Base-by-base conservation (phyloP, 1,140 invertebrate species). In the Geopemphigus sp. region DNA sequence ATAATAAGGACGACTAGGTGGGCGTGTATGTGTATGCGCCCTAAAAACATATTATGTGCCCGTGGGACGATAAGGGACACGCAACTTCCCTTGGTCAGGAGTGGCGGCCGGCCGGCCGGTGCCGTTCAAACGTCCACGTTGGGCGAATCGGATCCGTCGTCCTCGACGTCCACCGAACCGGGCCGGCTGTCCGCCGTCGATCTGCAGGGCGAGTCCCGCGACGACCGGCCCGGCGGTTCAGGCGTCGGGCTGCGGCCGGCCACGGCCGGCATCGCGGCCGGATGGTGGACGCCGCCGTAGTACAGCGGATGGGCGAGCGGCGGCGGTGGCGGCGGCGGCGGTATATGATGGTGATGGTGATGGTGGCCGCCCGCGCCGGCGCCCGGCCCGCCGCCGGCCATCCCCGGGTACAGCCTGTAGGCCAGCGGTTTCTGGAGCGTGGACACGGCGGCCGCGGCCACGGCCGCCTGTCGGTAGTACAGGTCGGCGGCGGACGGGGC, bases 361-460 rank as follows among this genome's bases (percentile, higher is more conserved):
- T 88, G 76, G 89, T 83, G 15, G 88, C 88, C 50, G 10, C 73
- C 73, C 10, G 70, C 22, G 10, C 26, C 29, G 24, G 59, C 63
- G 63, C n/a, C 72, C 0, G 73, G 73, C 0, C 39, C 73, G 47
- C n/a, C n/a, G n/a, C 85, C 87, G 45, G 86, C 89, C 87, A 90
- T 89, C 32, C 88, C 86, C 12, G 89, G 90, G 82, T 91, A 91
- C 11, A 91, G 89, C 84, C 94, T 89, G 86, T 95, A 95, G 53
- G 94, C 92, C 84, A 96, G 86, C 57, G 91, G 96, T 88, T 92
- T 98, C 87, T 93, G 96, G 84, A 95, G 89, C 83, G 90, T 94
- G 83, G 90, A 91, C 15, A 91, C 90, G 2, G 89, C 88, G 4
- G 88, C 88, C 0, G 89, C 88, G 83, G 88, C 87, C 82, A 84